These are phyloP conservation scores for Drosophila longiperda DNA, from an alignment of 2,888 invertebrate genomes.

Conservation along the genomic window DNA sequence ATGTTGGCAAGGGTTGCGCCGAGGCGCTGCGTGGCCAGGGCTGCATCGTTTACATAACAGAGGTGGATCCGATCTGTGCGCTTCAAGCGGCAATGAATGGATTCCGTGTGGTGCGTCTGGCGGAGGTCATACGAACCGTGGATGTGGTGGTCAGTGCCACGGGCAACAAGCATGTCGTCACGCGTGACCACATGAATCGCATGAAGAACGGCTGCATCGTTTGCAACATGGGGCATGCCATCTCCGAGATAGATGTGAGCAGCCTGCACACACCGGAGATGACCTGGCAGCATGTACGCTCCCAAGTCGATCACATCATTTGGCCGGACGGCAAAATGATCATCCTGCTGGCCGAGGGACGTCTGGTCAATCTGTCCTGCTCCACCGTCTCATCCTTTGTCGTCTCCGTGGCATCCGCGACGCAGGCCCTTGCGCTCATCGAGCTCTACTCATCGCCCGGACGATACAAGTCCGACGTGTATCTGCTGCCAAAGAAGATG, in stretches of 20 bases:
- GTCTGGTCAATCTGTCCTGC: constrained; percentile 97
- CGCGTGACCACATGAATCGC: constrained; percentile 96
- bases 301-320: constrained; percentile 98
- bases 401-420: constrained; percentile 97
- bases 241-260: constrained; percentile 97
- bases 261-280: constrained; percentile 96
- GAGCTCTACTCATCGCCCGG: constrained; percentile 97
- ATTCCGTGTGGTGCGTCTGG: constrained; percentile 95
- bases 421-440: constrained; percentile 97
- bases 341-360: constrained; percentile 95
- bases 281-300: constrained; percentile 97
- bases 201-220: constrained; percentile 98
- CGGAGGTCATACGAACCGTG: constrained; percentile 94
- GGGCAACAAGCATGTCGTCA: constrained; percentile 97
- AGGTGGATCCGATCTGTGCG: constrained; percentile 98
- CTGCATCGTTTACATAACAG: constrained; percentile 93
- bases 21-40: constrained; percentile 96
- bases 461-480: constrained; percentile 97
- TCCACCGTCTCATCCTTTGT: constrained; percentile 98
- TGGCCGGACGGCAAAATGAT: constrained; percentile 98
- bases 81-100: constrained; percentile 98
- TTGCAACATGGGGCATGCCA: constrained; percentile 98
- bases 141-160: constrained; percentile 98
- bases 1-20: constrained; percentile 98
- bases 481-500: constrained; percentile 98